Conservation (phyloP, 1,140 invertebrate species). For the Melipona quadrifasciata region DNA sequence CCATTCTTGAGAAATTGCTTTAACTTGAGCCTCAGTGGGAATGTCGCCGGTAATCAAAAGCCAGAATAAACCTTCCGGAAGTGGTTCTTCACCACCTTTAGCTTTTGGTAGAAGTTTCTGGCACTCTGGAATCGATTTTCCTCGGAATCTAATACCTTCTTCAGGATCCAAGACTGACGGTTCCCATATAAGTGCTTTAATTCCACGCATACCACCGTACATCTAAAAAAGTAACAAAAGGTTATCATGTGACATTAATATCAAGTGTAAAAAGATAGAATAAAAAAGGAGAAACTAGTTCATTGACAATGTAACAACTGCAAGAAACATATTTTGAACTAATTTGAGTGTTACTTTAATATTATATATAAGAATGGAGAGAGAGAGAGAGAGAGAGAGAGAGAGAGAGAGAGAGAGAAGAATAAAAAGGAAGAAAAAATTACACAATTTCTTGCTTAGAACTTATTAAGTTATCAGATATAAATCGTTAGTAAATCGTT, state of each 20-base stretch:
- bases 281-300: background rate
- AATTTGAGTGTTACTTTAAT: background rate
- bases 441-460: background rate
- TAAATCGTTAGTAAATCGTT: no score
- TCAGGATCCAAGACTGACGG: slow-evolving; percentile 97
- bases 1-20: slow-evolving; percentile 95
- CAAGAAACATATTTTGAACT: background rate
- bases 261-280: background rate
- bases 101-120: slow-evolving; percentile 95
- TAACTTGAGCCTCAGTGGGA: slow-evolving; percentile 91
- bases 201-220: slow-evolving; percentile 99
- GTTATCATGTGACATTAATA: background rate
- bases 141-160: slow-evolving; percentile 97
- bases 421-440: background rate
- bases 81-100: slow-evolving; percentile 91
- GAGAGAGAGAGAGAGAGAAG: no score
- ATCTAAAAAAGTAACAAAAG: slow-evolving; percentile 84
- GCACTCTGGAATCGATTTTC: slow-evolving; percentile 97
- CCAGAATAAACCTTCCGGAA: slow-evolving; percentile 98
- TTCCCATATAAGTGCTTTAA: slow-evolving; percentile 96
- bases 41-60: slow-evolving; percentile 95
- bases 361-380: background rate
- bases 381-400: no score
- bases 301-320: slow-evolving; percentile 5
- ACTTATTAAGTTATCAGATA: background rate